phyloP scores from a whole-genome alignment of 2,797 vertebrate species.

The Spheniscus humboldti region DNA sequence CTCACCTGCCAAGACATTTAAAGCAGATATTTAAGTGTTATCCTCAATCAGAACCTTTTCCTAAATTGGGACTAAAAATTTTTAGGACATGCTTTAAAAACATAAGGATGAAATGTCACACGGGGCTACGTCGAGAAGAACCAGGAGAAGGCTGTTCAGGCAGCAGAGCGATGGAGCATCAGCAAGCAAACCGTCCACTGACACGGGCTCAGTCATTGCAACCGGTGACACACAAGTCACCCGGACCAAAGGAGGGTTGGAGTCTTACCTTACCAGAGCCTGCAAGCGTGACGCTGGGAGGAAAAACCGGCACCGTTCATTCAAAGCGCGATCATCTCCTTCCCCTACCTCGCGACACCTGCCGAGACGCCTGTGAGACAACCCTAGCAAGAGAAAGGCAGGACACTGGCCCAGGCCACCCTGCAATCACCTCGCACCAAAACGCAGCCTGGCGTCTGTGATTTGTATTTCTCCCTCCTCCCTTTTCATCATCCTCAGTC shows the following conservation, averaged over 20 bases:
- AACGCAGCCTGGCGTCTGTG: rapidly evolving
- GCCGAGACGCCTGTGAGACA: rapidly evolving
- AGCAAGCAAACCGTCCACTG: rapidly evolving
- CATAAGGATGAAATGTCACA: rapidly evolving
- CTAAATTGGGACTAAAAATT: neutral
- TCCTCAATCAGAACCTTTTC: neutral
- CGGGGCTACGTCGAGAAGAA: rapidly evolving
- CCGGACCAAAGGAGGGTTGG: too few species aligned
- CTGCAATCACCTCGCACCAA: rapidly evolving
- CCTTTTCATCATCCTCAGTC: neutral
- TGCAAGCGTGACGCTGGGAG: rapidly evolving
- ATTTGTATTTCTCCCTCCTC: neutral
- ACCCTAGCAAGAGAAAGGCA: neutral
- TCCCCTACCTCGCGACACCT: rapidly evolving
- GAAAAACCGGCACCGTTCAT: rapidly evolving
- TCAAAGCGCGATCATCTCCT: rapidly evolving
- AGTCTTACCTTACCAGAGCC: rapidly evolving
- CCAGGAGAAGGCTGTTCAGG: rapidly evolving
- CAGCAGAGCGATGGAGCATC: neutral
- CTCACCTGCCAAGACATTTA: neutral
- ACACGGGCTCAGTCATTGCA: rapidly evolving
- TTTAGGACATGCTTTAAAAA: neutral
- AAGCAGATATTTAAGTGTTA: neutral
- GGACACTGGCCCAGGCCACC: neutral
- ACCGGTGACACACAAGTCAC: neutral